phyloP scores from a whole-genome alignment of 2,888 invertebrate genomes.

The Clostera curtula region DNA sequence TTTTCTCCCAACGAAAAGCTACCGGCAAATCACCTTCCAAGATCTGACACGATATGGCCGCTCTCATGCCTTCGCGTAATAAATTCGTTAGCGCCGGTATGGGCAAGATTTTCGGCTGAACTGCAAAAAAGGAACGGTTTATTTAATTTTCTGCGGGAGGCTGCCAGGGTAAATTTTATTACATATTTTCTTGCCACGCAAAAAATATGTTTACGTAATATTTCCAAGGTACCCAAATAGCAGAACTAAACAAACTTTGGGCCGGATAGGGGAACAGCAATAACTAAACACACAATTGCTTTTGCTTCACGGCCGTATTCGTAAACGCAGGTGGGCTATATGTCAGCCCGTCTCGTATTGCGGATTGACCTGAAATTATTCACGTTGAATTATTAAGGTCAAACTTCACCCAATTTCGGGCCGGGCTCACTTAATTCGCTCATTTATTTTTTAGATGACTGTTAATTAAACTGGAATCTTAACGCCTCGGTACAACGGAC shows the following conservation, averaged over 20 bases:
- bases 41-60: slow-evolving; percentile 92
- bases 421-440: slow-evolving; percentile 25
- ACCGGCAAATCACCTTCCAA: slow-evolving; percentile 95
- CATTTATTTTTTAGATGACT: slow-evolving; percentile 27
- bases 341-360: too few species aligned
- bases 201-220: too few species aligned
- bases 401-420: slow-evolving; percentile 24
- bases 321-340: too few species aligned
- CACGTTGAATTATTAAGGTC: slow-evolving; percentile 21
- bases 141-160: slow-evolving; percentile 7
- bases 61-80: slow-evolving; percentile 88
- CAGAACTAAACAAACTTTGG: too few species aligned
- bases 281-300: too few species aligned
- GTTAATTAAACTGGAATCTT: slow-evolving; percentile 45
- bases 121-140: slow-evolving; percentile 54
- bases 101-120: slow-evolving; percentile 89
- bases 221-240: too few species aligned
- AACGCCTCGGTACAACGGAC: slow-evolving; percentile 22
- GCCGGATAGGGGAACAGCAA: too few species aligned
- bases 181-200: slow-evolving; percentile 5
- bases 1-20: slow-evolving; percentile 93
- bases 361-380: slow-evolving; percentile 18
- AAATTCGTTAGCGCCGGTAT: slow-evolving; percentile 88
- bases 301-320: too few species aligned
- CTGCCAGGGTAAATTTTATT: slow-evolving; percentile 4